Conservation (phyloP, 2,888 invertebrate genomes). For the Leptarthrus brevirostris region DNA sequence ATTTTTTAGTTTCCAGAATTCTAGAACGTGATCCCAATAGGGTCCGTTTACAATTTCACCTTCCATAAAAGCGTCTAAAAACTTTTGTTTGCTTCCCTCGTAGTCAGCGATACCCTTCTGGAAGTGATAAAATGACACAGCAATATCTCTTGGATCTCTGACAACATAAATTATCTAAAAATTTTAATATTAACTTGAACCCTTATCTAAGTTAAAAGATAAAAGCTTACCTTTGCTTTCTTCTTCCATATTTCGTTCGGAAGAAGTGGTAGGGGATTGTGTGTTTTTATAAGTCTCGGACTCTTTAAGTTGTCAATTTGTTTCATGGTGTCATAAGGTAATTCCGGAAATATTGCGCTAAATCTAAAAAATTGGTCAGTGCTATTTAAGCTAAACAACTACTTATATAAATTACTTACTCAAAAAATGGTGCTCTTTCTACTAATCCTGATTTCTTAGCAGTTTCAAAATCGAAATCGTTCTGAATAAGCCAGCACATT, state of each 20-base stretch:
- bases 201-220: too few relatives aligned
- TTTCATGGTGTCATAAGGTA: not conserved
- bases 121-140: conserved; percentile 83
- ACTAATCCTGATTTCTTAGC: conserved; percentile 56
- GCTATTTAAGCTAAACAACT: too few relatives aligned
- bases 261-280: conserved; percentile 62
- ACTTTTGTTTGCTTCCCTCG: conserved; percentile 73
- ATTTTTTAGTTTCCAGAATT: conserved; percentile 59
- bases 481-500: conserved; percentile 63
- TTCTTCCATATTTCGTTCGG: conserved; percentile 64
- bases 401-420: not conserved
- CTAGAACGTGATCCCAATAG: conserved; percentile 58
- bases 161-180: conserved; percentile 82
- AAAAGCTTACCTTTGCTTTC: conserved; percentile 59
- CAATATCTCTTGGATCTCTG: conserved; percentile 87
- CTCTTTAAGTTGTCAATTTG: conserved; percentile 57
- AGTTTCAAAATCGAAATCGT: conserved; percentile 61
- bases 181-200: not conserved
- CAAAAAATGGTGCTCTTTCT: too few relatives aligned
- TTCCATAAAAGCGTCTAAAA: conserved; percentile 49
- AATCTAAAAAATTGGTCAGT: not conserved
- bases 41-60: conserved; percentile 54
- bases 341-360: not conserved
- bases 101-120: conserved; percentile 78
- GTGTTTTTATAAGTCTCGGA: too few relatives aligned